Evolutionary conservation across 2,888 invertebrate species (phyloP).

Genomic region (Lasioglossum marginatum): DNA sequence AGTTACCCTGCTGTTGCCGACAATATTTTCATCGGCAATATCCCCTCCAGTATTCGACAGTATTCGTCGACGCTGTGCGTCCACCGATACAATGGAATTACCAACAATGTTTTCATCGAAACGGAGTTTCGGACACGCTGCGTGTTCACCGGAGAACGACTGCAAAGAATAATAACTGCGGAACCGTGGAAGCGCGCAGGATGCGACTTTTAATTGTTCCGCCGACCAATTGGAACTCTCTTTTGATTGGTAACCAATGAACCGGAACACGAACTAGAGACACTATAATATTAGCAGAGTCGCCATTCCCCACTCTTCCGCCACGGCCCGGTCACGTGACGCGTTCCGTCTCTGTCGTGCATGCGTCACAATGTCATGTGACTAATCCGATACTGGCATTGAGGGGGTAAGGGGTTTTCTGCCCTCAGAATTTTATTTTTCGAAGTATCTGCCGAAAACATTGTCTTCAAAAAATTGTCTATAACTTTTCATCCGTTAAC

Average conservation of each 20-base stretch:
- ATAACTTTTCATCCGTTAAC: no score
- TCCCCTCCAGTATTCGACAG: not conserved
- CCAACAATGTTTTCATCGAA: not conserved
- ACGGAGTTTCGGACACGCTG: not conserved
- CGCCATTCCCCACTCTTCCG: no score
- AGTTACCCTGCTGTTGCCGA: not conserved
- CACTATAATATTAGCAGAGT: no score
- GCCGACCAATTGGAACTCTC: not conserved
- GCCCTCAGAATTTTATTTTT: no score
- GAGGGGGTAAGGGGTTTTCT: no score
- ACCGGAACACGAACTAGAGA: no score
- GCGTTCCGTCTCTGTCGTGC: no score
- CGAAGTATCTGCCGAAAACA: no score
- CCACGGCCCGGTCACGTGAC: no score
- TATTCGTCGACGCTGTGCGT: not conserved
- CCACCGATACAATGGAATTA: not conserved
- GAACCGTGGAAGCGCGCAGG: not conserved
- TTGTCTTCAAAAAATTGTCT: no score
- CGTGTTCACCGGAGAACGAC: not conserved
- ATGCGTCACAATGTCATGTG: no score
- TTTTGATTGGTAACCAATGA: not conserved
- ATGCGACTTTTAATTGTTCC: not conserved
- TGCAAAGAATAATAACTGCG: not conserved
- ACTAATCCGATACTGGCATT: no score
- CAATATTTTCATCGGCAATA: conserved; percentile 3